Conservation (phyloP, 2,888 invertebrate genomes). For the Listrodromus nycthemerus region DNA sequence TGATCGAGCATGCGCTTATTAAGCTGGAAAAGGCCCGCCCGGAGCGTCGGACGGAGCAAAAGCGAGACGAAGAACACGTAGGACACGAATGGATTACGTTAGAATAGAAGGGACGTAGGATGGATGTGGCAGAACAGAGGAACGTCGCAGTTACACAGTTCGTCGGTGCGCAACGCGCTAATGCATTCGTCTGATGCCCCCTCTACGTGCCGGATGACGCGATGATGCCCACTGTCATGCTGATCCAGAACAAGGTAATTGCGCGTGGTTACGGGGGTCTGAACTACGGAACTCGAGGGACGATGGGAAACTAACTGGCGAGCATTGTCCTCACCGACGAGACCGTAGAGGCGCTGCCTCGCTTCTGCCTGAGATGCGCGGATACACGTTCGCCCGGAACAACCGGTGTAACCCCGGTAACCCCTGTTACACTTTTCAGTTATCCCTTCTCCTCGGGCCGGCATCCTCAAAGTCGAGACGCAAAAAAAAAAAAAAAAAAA, state of each 20-base stretch:
- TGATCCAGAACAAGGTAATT: slow-evolving; percentile 77
- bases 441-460: too few species aligned
- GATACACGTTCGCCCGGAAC: neutral
- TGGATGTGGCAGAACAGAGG: neutral
- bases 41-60: neutral
- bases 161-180: slow-evolving; percentile 55
- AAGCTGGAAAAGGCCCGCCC: slow-evolving; percentile 11
- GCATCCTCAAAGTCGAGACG: too few species aligned
- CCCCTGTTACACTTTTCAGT: neutral
- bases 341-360: neutral
- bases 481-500: too few species aligned
- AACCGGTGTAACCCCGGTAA: neutral
- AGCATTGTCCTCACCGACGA: slow-evolving; percentile 50
- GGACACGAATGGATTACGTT: slow-evolving; percentile 26
- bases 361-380: neutral
- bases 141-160: slow-evolving; percentile 42
- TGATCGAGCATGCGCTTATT: slow-evolving; percentile 52
- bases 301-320: slow-evolving; percentile 47
- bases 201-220: slow-evolving; percentile 70
- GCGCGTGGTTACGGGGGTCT: slow-evolving; percentile 66
- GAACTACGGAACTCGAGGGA: slow-evolving; percentile 52
- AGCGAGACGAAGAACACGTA: slow-evolving; percentile 16
- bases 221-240: slow-evolving; percentile 79
- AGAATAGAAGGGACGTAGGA: slow-evolving; percentile 12
- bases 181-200: slow-evolving; percentile 69